Percentiles rank a stretch among this genome's conserved stretches.
phyloP scores from a whole-genome alignment of 1,140 invertebrate genomes.

The Halictus rubicundus region DNA sequence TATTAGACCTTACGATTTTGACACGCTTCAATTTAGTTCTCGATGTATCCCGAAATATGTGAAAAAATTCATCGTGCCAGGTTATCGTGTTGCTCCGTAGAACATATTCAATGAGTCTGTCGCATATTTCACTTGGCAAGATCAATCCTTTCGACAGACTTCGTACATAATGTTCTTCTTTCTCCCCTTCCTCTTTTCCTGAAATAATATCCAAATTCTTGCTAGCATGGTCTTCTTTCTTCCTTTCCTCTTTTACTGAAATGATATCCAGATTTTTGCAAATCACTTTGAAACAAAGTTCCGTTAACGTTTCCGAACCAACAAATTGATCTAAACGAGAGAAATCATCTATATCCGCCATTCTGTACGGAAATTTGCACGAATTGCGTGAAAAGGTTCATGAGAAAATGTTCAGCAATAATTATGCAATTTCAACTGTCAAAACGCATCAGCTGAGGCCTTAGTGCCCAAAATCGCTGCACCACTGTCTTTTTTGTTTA shows the following conservation, averaged over 20 bases:
- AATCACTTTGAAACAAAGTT: slow-evolving; percentile 84
- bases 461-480: slow-evolving; percentile 21
- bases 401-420: slow-evolving; percentile 39
- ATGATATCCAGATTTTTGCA: slow-evolving; percentile 84
- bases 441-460: slow-evolving; percentile 57
- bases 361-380: slow-evolving; percentile 48
- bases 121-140: slow-evolving; percentile 87
- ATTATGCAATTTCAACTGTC: slow-evolving; percentile 64
- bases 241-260: slow-evolving; percentile 73
- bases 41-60: slow-evolving; percentile 85
- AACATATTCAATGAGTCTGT: slow-evolving; percentile 84
- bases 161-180: slow-evolving; percentile 45
- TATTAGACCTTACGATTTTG: slow-evolving; percentile 85
- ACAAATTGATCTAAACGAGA: slow-evolving; percentile 71
- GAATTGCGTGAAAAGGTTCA: slow-evolving; percentile 43
- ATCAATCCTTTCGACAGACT: slow-evolving; percentile 81
- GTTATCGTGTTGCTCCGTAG: slow-evolving; percentile 81
- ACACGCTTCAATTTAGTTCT: slow-evolving; percentile 87
- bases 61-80: slow-evolving; percentile 85
- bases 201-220: slow-evolving; percentile 84
- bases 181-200: slow-evolving; percentile 64
- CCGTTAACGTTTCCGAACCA: slow-evolving; percentile 79
- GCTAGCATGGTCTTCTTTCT: slow-evolving; percentile 49
- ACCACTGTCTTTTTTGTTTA: slow-evolving; percentile 1
- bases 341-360: slow-evolving; percentile 72